Evolutionary conservation across 2,113 vertebrate genomes (phyloP), one percentile per base, ranked within the genome.

Genomic region (Myotis davidii): DNA sequence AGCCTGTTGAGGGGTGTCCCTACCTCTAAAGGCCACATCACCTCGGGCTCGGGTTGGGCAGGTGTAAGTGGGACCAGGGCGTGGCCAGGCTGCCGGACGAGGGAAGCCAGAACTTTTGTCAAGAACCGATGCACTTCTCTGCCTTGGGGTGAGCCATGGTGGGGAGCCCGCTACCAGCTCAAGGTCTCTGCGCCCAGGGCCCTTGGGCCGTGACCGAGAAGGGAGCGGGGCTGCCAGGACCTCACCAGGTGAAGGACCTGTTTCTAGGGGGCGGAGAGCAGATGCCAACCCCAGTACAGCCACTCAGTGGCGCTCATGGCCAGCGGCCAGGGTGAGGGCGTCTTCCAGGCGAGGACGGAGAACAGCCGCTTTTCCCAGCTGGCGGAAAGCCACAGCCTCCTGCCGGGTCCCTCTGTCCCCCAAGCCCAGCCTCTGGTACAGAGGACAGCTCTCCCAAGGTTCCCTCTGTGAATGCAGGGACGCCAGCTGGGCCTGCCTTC

Each of bases 101-200:
- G 20, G 32, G 0, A 0, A 67, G 52, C 67, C 13, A 2, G 27
- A 45, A 20, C 9, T 11, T 48, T 25, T 4, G 7, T 10, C 7
- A 8, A 65, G 61, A 39, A 23, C 7, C 0, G 0, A 32, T 3
- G 9, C 3, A 0, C 77, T 23, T n/a, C 52, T 25, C 18, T 13
- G 23, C 39, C 74, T 13, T 3, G 0, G 0, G 2, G 52, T 3
- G 8, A n/a, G 61, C 34, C 7, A 0, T 0, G 2, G 16, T 6
- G 9, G 17, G 42, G n/a, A 65, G 73, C 27, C 11, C 1, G 67
- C 20, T 9, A 7, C 11, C 48, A 25, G 77, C n/a, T n/a, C 37
- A 21, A 23, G 81, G 42, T 17, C n/a, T 27, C 29, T 7, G 52
- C 42, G n/a, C 34, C 1, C 56, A 25, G 10, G 20, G 20, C 45